Base-by-base conservation (phyloP, 2,888 invertebrate species). In the Toxonevra muliebris region DNA sequence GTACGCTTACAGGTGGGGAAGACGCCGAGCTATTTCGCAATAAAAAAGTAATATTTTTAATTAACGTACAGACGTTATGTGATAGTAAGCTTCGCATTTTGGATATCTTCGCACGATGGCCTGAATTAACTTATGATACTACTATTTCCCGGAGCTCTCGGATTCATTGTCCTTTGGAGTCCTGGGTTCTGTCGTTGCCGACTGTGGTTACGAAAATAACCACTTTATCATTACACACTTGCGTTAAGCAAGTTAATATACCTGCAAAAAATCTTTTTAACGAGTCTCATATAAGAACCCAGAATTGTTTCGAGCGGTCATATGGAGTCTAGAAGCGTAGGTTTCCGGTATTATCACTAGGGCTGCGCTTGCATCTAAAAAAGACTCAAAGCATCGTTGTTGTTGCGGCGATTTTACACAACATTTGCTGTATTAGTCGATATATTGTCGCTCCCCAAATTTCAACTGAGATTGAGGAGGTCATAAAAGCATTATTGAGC, bases 141-240 rank as follows among this genome's bases (percentile, higher is more conserved):
- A 53, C 15, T 1, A 53, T 53, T 20, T 53, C 20, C 20, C 53
- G 53, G 12, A 53, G 20, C 53, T 53, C 53, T 20, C 12, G 53
- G 11, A 53, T 53, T 17, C 17, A 17, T 53, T 20, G 2, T 20
- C 13, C n/a, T 20, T 19, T 54, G 19, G 30, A 2, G 20, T 54
- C 54, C 12, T 54, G 15, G n/a, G n/a, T n/a, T n/a, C n/a, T n/a
- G n/a, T 15, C 63, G 70, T 20, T 60, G 63, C 13, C 69, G 71
- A 64, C 64, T 69, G 40, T 71, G 71, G 43, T 68, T 65, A 50
- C 69, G 70, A 69, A 62, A 66, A 52, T 55, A 71, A 66, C 57
- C 69, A 67, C 54, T 65, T 69, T 57, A 1, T 11, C 42, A 5
- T 17, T 58, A 15, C 43, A 20, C 40, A 54, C 54, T 4, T 40